phyloP scores from a whole-genome alignment of 2,797 vertebrate species.

The Muscicapa striata region DNA sequence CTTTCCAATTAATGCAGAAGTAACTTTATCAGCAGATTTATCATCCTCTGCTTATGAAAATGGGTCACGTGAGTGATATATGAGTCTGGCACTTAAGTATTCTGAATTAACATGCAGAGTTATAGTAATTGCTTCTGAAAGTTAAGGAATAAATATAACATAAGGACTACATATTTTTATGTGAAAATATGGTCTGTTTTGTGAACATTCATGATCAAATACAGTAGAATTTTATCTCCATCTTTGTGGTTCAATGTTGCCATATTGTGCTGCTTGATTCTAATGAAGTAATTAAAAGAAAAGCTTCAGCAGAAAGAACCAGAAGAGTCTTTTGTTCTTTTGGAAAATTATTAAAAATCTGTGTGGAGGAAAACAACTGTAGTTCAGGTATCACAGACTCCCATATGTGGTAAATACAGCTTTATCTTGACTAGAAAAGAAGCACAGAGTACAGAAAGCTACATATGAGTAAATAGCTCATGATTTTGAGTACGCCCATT shows the following conservation, averaged over 20 bases:
- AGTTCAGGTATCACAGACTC: background rate
- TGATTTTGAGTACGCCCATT: background rate
- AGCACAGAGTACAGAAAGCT: background rate
- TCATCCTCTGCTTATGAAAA: background rate
- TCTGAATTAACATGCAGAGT: background rate
- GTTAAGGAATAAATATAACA: background rate
- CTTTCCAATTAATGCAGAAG: background rate
- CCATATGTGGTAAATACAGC: background rate
- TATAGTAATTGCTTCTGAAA: background rate
- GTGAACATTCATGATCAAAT: conserved; percentile 8
- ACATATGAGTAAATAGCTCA: background rate
- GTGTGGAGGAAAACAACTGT: background rate
- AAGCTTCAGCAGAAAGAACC: background rate
- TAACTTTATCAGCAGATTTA: background rate
- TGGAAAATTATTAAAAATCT: background rate
- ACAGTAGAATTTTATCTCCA: background rate
- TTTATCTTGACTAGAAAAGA: background rate
- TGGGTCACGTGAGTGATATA: background rate
- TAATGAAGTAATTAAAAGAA: background rate
- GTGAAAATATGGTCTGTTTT: background rate
- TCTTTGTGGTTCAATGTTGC: background rate
- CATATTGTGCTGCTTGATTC: background rate
- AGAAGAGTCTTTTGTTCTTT: background rate
- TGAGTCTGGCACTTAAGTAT: background rate
- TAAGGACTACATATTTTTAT: background rate